Evolutionary conservation across 2,113 vertebrate genomes (phyloP).

Genomic region (Egretta garzetta): DNA sequence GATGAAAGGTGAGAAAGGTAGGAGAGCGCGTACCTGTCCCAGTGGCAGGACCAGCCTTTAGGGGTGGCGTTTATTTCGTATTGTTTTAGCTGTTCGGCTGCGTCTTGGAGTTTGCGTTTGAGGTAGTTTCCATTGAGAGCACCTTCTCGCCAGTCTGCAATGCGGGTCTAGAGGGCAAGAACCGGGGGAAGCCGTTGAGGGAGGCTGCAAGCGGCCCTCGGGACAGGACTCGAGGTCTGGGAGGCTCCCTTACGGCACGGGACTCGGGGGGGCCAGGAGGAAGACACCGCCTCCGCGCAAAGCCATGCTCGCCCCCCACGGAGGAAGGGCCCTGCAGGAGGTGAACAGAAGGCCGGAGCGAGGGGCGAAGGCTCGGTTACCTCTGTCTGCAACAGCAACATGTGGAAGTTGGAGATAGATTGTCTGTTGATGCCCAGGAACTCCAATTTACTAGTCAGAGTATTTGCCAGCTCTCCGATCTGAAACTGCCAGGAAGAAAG

Average conservation of each 20-base stretch:
- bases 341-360: conserved; percentile 6
- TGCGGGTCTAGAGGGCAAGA: conserved; percentile 85
- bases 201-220: not conserved
- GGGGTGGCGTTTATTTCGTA: conserved; percentile 99
- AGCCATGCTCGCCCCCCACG: not conserved
- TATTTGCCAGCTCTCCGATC: conserved; percentile 98
- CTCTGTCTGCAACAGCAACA: conserved; percentile 97
- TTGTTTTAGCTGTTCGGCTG: conserved; percentile 99
- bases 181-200: conserved; percentile 30
- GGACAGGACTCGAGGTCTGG: not conserved
- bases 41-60: conserved; percentile 99
- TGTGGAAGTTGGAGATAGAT: conserved; percentile 96
- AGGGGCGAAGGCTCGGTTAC: conserved; percentile 73
- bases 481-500: conserved; percentile 86
- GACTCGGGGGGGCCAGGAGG: not conserved
- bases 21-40: conserved; percentile 99
- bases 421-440: conserved; percentile 97
- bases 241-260: not conserved
- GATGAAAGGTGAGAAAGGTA: conserved; percentile 99
- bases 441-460: conserved; percentile 96
- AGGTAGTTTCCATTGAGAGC: conserved; percentile 98
- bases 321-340: not conserved
- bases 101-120: conserved; percentile 97
- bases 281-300: not conserved
- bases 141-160: conserved; percentile 98